Base-by-base conservation (phyloP, 2,888 invertebrate species). In the Leucoma salicis region DNA sequence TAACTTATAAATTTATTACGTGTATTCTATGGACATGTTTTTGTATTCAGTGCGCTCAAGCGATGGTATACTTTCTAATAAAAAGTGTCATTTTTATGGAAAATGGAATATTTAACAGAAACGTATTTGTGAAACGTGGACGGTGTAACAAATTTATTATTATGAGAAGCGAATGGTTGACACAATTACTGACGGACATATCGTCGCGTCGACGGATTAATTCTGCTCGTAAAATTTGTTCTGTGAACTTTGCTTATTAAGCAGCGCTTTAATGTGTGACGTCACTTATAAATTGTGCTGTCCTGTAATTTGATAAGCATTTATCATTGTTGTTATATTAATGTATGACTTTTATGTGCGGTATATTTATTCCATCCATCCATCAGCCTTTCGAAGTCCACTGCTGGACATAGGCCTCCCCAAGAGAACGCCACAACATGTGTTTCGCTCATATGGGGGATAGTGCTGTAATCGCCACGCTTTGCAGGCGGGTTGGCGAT, bases 181-280 rank as follows among this genome's bases (percentile, higher is more conserved):
- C 80, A 79, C 75, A 75, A 70, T 77, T 76, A 71, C 64, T 49
- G 56, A 49, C 53, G 60, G 65, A 71, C 66, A 66, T 63, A 63
- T 63, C 61, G 70, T 41, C 42, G 48, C 42, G 58, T 69, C 70
- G 67, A 55, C 63, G 63, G 71, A 74, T 78, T 78, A 77, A 77
- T 78, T 76, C 69, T 62, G 69, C 63, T 75, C 78, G 70, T 80
- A 75, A 74, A 76, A 77, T 75, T 70, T 73, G 71, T 69, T 66
- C 59, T 63, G 58, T 57, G 57, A 53, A 51, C 62, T 61, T 47
- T 56, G 56, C 59, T 66, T 67, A 64, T 65, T 63, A 63, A 60
- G 57, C 57, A 55, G 44, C 51, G 47, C 49, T 61, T 53, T 42
- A 49, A 46, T 42, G 38, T 38, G 33, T 42, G 43, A 42, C 40